phyloP scores from a whole-genome alignment of 1,140 invertebrate species.

The Meloidogyne hapla region DNA sequence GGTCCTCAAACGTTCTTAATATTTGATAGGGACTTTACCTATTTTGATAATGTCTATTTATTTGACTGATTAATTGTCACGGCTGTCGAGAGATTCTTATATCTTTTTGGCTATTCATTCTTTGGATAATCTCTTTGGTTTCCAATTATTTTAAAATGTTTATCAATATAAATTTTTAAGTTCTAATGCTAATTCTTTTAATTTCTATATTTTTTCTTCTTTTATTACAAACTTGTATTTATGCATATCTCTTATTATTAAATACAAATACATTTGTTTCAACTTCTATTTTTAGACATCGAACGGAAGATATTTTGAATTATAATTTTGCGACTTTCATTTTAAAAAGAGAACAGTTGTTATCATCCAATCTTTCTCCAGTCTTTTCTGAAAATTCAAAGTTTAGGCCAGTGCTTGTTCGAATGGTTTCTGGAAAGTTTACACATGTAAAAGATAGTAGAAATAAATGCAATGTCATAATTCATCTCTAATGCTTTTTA shows the following conservation, averaged over 20 bases:
- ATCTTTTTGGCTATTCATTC: no score
- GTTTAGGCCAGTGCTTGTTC: background rate
- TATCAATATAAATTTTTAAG: no score
- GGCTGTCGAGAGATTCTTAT: no score
- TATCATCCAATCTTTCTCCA: background rate
- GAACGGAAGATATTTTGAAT: background rate
- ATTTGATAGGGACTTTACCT: no score
- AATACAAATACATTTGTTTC: background rate
- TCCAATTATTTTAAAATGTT: no score
- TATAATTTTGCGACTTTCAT: background rate
- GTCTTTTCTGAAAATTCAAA: background rate
- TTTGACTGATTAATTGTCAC: background rate
- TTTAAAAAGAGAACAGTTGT: background rate
- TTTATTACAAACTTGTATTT: background rate
- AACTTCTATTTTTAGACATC: background rate
- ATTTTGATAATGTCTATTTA: background rate
- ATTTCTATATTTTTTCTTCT: background rate
- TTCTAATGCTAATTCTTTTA: no score
- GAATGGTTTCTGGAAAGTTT: no score
- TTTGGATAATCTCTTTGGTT: no score
- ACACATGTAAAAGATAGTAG: no score
- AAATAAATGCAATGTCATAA: no score
- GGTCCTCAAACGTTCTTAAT: background rate
- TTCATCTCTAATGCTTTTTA: background rate
- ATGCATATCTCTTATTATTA: background rate